These are phyloP conservation scores for Acanthopagrus latus DNA, from an alignment of 2,797 vertebrate genomes.

Conservation along the genomic window DNA sequence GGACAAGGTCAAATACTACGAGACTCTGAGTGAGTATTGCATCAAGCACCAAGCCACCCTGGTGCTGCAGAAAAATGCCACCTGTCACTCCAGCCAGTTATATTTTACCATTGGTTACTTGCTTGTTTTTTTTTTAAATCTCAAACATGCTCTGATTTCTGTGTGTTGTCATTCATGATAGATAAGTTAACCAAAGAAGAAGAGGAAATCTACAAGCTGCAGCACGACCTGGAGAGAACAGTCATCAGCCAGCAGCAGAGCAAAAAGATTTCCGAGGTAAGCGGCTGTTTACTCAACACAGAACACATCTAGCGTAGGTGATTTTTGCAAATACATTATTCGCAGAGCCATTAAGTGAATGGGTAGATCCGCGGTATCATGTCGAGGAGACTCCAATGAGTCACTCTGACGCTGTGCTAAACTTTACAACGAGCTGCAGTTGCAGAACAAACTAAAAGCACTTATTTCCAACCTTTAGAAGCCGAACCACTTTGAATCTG, in stretches of 20 bases:
- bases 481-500: constrained; percentile 54
- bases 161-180: constrained; percentile 62
- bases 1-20: constrained; percentile 97
- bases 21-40: constrained; percentile 92
- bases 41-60: background rate
- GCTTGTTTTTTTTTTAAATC: too few species aligned
- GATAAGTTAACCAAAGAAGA: constrained; percentile 95
- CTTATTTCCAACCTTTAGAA: constrained; percentile 62
- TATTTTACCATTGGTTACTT: background rate
- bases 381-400: constrained; percentile 59
- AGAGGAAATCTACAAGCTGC: constrained; percentile 97
- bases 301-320: constrained; percentile 18
- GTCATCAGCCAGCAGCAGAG: constrained; percentile 91
- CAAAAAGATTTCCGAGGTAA: constrained; percentile 89
- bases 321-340: constrained; percentile 34
- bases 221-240: constrained; percentile 93
- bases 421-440: constrained; percentile 46
- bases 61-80: background rate
- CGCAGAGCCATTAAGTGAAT: constrained; percentile 28
- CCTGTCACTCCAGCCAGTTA: background rate
- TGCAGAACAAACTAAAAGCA: constrained; percentile 48
- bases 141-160: constrained; percentile 20
- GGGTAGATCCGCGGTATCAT: constrained; percentile 18
- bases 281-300: constrained; percentile 21
- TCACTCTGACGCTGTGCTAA: constrained; percentile 47